Base-by-base conservation (phyloP, 2,797 vertebrate species). In the Furcifer pardalis region DNA sequence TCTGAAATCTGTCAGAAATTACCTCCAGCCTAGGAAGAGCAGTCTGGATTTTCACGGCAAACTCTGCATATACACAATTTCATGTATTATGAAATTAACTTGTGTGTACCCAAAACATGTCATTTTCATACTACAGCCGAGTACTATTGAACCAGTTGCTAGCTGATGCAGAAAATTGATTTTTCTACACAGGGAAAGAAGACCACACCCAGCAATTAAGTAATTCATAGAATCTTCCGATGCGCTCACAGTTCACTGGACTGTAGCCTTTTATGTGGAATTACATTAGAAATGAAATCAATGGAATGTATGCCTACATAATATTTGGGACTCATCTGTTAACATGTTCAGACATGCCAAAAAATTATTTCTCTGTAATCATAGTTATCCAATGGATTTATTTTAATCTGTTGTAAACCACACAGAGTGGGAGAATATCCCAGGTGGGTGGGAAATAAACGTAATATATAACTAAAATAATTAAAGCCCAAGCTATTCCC, bases 111-210 rank as follows among this genome's bases (percentile, higher is more conserved):
- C 52, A 46, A 71, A 71, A 27, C 59, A 77, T 42, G 9, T 62
- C 71, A 69, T 27, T 44, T 37, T 15, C 52, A 71, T n/a, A 69
- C n/a, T 77, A 23, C 66, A 44, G 62, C 25, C 35, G 8, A 32
- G 15, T 77, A n/a, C 27, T 7, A 35, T 56, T 30, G 37, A 21
- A 69, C 3, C 30, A 60, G 37, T 71, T 17, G 35, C 63, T 69
- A 81, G 56, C 44, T 76, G 74, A 77, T 59, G 35, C 13, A 83
- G 35, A 83, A 77, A 77, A 59, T 59, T 27, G 46, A 77, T 83
- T 77, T 77, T 77, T 63, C 62, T 56, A 4, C 46, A 76, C 7
- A 60, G 46, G 35, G 25, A 21, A 69, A 59, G 9, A 68, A 60
- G 37, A 81, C n/a, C 56, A 79, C 52, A 59, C 40, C 62, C n/a